Percentiles rank a stretch among this genome's conserved stretches.
Conservation (phyloP, 2,888 invertebrate species). For the Oxyteleia sp. region DNA sequence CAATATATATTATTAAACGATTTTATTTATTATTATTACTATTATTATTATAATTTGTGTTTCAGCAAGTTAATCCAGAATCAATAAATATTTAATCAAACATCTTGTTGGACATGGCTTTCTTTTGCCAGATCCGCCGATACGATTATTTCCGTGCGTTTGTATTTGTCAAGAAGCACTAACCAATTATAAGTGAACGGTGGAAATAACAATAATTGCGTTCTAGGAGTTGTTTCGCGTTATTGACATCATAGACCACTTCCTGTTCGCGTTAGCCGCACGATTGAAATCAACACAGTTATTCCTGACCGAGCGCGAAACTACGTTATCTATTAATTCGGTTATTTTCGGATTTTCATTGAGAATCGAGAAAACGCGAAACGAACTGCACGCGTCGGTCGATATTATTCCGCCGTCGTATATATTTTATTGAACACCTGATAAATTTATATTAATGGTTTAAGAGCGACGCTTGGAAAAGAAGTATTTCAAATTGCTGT, state of each 20-base stretch:
- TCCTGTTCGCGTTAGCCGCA: conserved; percentile 28
- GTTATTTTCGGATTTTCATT: conserved; percentile 17
- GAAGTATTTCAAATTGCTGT: too few relatives aligned
- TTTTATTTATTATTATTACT: too few relatives aligned
- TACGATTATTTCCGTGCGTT: conserved; percentile 4
- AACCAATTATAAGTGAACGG: conserved; percentile 32
- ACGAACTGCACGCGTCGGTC: not conserved
- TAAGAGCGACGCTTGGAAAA: too few relatives aligned
- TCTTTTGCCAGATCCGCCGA: not conserved
- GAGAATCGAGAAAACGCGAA: not conserved
- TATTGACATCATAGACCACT: conserved; percentile 38
- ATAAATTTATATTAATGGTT: conserved; percentile 6
- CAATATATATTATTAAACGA: too few relatives aligned
- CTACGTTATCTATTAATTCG: conserved; percentile 29
- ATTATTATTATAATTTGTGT: too few relatives aligned
- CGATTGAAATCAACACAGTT: conserved; percentile 12
- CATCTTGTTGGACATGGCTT: not conserved
- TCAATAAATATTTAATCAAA: too few relatives aligned
- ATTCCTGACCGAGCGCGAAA: conserved; percentile 9
- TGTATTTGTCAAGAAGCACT: conserved; percentile 44
- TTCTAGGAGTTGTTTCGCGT: conserved; percentile 40
- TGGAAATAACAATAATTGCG: conserved; percentile 48
- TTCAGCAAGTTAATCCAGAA: too few relatives aligned
- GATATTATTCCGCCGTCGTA: not conserved
- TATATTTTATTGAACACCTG: conserved; percentile 6